These are phyloP conservation scores for Heptranchias perlo DNA, from an alignment of 2,113 vertebrate genomes.

Conservation along the genomic window DNA sequence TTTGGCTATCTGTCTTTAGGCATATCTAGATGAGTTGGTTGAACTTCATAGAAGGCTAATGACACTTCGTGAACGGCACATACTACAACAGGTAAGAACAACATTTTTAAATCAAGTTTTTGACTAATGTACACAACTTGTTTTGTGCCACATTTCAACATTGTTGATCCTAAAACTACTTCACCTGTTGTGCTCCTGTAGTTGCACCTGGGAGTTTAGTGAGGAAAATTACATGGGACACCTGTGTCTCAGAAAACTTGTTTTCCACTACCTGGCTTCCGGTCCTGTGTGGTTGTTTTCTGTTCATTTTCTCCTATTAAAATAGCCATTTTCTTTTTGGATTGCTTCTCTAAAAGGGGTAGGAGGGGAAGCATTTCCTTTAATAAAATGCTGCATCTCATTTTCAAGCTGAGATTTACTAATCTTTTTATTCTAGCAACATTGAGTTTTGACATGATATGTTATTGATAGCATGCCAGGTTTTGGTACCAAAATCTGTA, in stretches of 20 bases:
- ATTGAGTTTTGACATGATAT: background rate
- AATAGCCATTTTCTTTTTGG: background rate
- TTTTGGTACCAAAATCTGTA: background rate
- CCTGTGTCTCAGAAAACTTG: background rate
- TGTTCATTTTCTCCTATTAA: background rate
- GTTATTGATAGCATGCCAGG: background rate
- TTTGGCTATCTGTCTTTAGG: slow-evolving; percentile 57
- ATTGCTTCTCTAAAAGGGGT: background rate
- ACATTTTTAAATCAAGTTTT: slow-evolving; percentile 42
- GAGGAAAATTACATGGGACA: background rate
- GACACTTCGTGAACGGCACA: slow-evolving; percentile 86
- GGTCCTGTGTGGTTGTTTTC: background rate
- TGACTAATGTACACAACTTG: slow-evolving; percentile 39
- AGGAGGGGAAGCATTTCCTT: background rate
- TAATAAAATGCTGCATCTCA: background rate
- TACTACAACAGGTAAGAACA: slow-evolving; percentile 86
- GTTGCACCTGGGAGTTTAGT: background rate
- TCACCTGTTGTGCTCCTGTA: background rate
- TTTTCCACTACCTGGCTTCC: background rate
- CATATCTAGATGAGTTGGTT: slow-evolving; percentile 91
- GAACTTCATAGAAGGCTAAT: slow-evolving; percentile 95
- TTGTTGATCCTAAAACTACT: background rate
- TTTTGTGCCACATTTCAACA: background rate
- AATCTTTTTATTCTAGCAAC: background rate
- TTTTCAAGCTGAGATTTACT: background rate